Evolutionary conservation across 1,140 invertebrate species (phyloP), one percentile per base, ranked within the genome.

Genomic region (Zophobas atratus): DNA sequence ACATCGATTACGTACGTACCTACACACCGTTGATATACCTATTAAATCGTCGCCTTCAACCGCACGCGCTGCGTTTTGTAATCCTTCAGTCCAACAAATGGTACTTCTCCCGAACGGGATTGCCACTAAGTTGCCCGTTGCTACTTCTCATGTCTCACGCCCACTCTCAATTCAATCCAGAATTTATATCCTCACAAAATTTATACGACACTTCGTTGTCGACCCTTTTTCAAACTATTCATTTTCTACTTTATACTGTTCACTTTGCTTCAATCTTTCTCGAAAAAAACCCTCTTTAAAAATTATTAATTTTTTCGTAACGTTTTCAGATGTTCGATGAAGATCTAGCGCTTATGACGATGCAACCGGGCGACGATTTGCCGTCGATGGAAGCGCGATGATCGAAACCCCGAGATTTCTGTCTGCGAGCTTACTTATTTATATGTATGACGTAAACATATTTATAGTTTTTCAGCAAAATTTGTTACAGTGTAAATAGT

Each of bases 1-100:
- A 86, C 39, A 86, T 89, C 0, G 88, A 90, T 84, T 88, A 89
- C 79, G 88, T 89, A 82, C 89, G 88, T 87, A 82, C 20, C 20
- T 84, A 77, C 56, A 46, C 20, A 20, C 20, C n/a, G 33, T 46
- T 3, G 49, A 48, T 74, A 67, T 36, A 60, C 32, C 70, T 71
- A 55, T 60, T 73, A 72, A 43, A 77, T 57, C 51, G 20, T 60
- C 72, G 41, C 56, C 70, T 75, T 75, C 71, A 76, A 48, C 55
- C 63, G 56, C 78, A 81, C 73, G 60, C 72, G 63, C 74, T 72
- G 57, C 72, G 71, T 79, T 78, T 77, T 78, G 85, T 56, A 84
- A 84, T 80, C 77, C 43, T 67, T 79, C 41, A 80, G 75, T 81
- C 76, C 76, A 78, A 81, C 77, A 81, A 80, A 81, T 76, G 75